Conservation (phyloP, 2,797 vertebrate species). For the Allobates femoralis region DNA sequence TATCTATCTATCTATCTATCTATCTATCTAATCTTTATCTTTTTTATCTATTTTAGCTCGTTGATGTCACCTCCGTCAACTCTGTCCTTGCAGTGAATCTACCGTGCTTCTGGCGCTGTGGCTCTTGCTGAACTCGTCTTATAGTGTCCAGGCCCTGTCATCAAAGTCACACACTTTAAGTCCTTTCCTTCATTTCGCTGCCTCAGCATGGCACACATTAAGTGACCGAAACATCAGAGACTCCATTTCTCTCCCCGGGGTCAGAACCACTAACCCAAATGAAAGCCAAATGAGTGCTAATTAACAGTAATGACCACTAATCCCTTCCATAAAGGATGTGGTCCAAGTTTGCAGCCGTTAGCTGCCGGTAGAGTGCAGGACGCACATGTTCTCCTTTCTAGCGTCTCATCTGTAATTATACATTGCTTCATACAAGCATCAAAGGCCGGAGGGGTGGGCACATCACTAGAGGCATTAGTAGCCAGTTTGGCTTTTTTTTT, state of each 20-base stretch:
- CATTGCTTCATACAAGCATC: background rate
- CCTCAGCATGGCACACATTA: constrained; percentile 39
- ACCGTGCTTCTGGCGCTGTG: background rate
- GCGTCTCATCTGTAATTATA: background rate
- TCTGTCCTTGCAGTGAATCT: background rate
- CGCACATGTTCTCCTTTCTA: background rate
- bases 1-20: no score
- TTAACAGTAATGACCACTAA: constrained; percentile 81
- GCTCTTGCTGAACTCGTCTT: background rate
- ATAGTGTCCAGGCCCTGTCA: background rate
- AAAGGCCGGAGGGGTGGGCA: background rate
- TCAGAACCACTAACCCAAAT: constrained; percentile 69
- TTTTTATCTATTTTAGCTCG: no score
- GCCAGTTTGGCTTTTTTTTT: background rate
- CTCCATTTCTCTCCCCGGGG: constrained; percentile 39
- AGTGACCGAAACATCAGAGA: constrained; percentile 42
- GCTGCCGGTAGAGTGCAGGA: constrained; percentile 2
- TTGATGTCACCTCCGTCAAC: background rate
- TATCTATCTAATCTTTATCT: no score
- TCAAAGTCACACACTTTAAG: background rate
- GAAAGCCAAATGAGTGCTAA: constrained; percentile 77
- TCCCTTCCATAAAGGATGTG: constrained; percentile 73
- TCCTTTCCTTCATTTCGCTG: background rate
- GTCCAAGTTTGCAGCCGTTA: constrained; percentile 26
- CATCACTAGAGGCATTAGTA: background rate